Percentiles rank a stretch among this genome's conserved stretches.
Conservation (phyloP, 1,140 invertebrate species). For the Magallana gigas region DNA sequence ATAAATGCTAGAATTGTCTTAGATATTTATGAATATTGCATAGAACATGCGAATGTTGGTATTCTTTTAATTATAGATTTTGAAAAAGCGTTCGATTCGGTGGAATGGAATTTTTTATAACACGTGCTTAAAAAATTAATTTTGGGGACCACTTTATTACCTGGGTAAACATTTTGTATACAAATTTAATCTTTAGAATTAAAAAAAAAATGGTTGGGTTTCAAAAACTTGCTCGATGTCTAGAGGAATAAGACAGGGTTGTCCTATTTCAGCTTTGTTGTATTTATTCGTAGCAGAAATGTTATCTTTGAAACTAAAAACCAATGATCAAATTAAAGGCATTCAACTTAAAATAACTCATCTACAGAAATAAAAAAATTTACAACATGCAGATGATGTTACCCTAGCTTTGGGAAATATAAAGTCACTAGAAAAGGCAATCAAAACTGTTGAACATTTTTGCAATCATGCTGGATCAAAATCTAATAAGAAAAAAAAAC, state of each 20-base stretch:
- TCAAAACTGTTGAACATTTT: neutral
- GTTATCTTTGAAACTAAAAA: neutral
- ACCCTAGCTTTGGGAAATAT: conserved; percentile 2
- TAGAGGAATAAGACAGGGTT: conserved; percentile 31
- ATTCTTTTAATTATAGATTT: conserved; percentile 43
- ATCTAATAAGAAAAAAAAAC: no score
- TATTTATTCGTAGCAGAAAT: conserved; percentile 28
- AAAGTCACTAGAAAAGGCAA: conserved; percentile 20
- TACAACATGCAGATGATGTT: conserved; percentile 41
- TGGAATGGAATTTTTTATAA: conserved; percentile 38
- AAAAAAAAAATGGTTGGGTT: conserved; percentile 10
- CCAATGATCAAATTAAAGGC: neutral
- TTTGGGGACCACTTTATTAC: neutral
- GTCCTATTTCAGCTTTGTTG: conserved; percentile 5
- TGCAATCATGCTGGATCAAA: neutral
- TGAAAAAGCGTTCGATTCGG: conserved; percentile 44
- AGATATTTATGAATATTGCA: conserved; percentile 33
- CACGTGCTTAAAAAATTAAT: conserved; percentile 38
- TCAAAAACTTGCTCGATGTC: neutral
- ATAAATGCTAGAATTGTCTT: conserved; percentile 39
- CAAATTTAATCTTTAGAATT: neutral
- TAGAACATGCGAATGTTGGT: conserved; percentile 21
- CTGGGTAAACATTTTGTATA: conserved; percentile 29
- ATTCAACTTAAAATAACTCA: neutral
- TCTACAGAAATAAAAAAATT: neutral